Conservation (phyloP, 2,888 invertebrate genomes). For the Amiota mariae region DNA sequence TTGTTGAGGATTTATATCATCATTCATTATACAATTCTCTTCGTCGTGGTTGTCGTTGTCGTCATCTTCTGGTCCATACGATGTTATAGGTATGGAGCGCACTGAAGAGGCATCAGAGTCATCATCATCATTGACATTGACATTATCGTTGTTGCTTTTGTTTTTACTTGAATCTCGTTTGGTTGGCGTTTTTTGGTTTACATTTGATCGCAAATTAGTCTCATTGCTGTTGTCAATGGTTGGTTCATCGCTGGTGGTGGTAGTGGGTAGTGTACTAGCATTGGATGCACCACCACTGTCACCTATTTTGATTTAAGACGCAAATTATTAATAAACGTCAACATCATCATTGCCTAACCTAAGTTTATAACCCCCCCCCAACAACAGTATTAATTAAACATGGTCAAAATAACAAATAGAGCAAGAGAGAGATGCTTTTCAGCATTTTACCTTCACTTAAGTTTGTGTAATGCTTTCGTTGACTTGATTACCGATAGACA, state of each 20-base stretch:
- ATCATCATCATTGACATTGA: conserved; percentile 37
- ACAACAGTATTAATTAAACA: neutral
- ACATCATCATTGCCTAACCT: neutral
- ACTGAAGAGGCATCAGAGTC: conserved; percentile 70
- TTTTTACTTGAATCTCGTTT: too few species aligned
- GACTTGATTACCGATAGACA: neutral
- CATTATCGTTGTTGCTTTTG: too few species aligned
- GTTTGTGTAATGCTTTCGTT: neutral
- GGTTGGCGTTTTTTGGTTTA: too few species aligned
- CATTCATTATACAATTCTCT: neutral
- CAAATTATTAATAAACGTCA: neutral
- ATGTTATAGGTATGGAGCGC: conserved; percentile 73
- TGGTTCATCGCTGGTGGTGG: too few species aligned
- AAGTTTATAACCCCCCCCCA: too few species aligned
- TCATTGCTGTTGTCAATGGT: conserved; percentile 16
- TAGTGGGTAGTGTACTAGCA: too few species aligned
- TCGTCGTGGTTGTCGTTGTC: conserved; percentile 51
- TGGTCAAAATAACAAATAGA: neutral
- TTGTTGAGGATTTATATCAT: neutral
- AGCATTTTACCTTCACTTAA: neutral
- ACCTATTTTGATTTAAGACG: conserved; percentile 40
- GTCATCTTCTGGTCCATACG: conserved; percentile 67
- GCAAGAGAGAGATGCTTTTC: neutral
- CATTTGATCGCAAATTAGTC: neutral
- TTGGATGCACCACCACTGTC: conserved; percentile 34